Percentiles rank a stretch among this genome's conserved stretches.
Conservation (phyloP, 1,140 invertebrate species). For the Pteromalus puparum region DNA sequence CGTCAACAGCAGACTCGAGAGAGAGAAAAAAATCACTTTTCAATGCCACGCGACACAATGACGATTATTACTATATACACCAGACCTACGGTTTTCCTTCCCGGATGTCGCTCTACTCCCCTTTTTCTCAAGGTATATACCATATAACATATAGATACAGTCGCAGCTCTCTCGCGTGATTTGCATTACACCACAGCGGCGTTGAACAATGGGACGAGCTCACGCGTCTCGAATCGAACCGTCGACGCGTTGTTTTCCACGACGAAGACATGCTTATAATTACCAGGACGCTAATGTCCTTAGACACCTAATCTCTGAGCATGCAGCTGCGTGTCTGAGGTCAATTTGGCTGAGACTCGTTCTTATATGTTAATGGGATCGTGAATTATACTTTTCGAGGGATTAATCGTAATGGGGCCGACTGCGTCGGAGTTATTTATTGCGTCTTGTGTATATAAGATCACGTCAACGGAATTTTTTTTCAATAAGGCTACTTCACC, state of each 20-base stretch:
- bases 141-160: not conserved
- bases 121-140: not conserved
- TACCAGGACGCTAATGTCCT: not conserved
- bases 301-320: not conserved
- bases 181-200: not conserved
- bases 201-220: not conserved
- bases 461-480: not conserved
- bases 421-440: no score
- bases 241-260: not conserved
- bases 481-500: not conserved
- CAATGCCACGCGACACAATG: no score
- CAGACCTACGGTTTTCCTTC: no score
- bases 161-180: not conserved
- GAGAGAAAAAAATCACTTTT: no score
- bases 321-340: not conserved
- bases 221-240: not conserved
- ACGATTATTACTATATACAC: no score
- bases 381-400: not conserved
- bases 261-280: not conserved
- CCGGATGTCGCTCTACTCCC: no score
- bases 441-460: no score
- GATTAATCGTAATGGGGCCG: no score
- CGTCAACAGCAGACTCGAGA: no score
- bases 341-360: not conserved
- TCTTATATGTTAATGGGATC: not conserved